Evolutionary conservation across 1,140 invertebrate species (phyloP).

Genomic region (Akabosia matsudoensis): DNA sequence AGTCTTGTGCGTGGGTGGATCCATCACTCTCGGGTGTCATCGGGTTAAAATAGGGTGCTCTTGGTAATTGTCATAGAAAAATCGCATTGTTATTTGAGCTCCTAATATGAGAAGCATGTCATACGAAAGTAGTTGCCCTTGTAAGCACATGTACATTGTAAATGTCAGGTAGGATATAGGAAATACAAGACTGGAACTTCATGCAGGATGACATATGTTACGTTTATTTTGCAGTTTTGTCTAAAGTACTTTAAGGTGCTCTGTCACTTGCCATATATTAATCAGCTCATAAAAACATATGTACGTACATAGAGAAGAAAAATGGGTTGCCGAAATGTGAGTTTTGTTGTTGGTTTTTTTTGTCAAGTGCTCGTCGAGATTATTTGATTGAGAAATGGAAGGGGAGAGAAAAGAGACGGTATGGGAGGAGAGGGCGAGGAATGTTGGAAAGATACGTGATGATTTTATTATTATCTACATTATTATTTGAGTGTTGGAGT

Average conservation of each 20-base stretch:
- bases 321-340: neutral
- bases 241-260: neutral
- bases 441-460: neutral
- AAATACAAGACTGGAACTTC: neutral
- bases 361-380: neutral
- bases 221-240: neutral
- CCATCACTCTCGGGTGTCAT: no score
- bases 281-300: no score
- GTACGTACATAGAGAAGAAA: neutral
- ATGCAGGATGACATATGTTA: neutral
- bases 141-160: no score
- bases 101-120: no score
- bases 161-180: neutral
- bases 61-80: no score
- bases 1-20: no score
- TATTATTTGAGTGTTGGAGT: neutral
- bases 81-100: no score
- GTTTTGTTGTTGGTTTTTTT: neutral
- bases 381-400: neutral
- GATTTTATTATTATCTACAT: neutral
- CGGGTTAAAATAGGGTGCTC: no score
- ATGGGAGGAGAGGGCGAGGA: neutral
- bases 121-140: no score
- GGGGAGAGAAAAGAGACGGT: neutral
- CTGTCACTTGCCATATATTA: neutral